These are phyloP conservation scores for Cotesia typhae DNA, from an alignment of 1,140 invertebrate genomes.

Conservation along the genomic window DNA sequence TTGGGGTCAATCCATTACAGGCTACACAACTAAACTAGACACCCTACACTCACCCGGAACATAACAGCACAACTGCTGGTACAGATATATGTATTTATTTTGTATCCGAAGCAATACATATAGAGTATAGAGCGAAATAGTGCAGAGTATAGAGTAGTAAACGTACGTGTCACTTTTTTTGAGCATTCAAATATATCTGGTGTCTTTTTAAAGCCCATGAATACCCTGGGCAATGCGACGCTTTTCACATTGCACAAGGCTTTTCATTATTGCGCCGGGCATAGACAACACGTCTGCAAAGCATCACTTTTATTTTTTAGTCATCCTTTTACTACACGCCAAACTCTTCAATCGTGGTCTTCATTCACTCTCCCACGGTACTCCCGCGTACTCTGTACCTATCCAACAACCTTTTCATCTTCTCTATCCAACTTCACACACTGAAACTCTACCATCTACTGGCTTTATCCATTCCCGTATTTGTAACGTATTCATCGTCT, in stretches of 20 bases:
- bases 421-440: not conserved
- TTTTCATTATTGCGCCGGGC: constrained; percentile 24
- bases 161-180: constrained; percentile 19
- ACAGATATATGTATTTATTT: not conserved
- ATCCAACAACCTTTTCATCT: constrained; percentile 4
- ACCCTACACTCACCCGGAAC: too few relatives aligned
- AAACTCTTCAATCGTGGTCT: not conserved
- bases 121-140: too few relatives aligned
- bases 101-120: not conserved
- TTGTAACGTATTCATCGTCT: constrained; percentile 9
- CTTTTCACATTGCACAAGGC: constrained; percentile 21
- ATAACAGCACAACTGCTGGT: too few relatives aligned
- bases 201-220: constrained; percentile 22
- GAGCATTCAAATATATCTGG: constrained; percentile 19
- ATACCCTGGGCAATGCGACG: not conserved
- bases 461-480: not conserved
- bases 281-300: constrained; percentile 20
- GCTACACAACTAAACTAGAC: too few relatives aligned
- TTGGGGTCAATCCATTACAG: constrained; percentile 26
- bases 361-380: not conserved
- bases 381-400: too few relatives aligned
- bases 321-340: not conserved
- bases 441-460: not conserved
- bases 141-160: too few relatives aligned
- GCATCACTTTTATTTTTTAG: constrained; percentile 4